Base-by-base conservation (phyloP, 2,888 invertebrate species). In the Fabriciana adippe region DNA sequence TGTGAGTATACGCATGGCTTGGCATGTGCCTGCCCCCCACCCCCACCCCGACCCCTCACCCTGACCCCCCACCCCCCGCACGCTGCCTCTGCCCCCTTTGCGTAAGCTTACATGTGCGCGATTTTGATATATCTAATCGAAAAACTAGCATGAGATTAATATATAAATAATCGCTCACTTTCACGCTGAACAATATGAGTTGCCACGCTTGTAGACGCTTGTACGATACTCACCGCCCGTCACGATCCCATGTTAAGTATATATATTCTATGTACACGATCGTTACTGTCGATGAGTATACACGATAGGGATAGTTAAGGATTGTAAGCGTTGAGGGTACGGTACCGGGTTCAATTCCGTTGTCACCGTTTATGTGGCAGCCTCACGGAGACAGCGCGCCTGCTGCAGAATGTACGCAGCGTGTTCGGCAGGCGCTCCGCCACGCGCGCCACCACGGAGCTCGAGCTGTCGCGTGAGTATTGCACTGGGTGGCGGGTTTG, bases 331-430 rank as follows among this genome's bases (percentile, higher is more conserved):
- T 18, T 18, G 18, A 51, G 61, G 61, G 51, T 51, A 35, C 74
- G 67, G 73, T 72, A 66, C 64, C 69, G 61, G 51, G 61, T 61
- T 61, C 51, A 61, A 73, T 67, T 71, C 73, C 77, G 66, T 67
- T 48, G 68, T 63, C 45, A 53, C 65, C 62, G 82, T 85, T 80
- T 88, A 82, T 90, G 86, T 86, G 86, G 88, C 96, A 98, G 98
- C 96, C 96, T 98, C 93, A 97, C 98, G 93, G 99, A 99, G 95
- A 98, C 98, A 85, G 98, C 98, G 89, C 95, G 98, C 82, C 95
- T 99, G 88, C 96, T 99, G 93, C 96, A 97, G 94, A 97, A 97
- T 93, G 97, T 98, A 79, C 96, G 97, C 93, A 97, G 96, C 94
- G 97, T 98, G 89, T 98, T 98, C 94, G 93, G 93, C 79, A 95